Percentiles rank a stretch among this genome's conserved stretches.
phyloP scores from a whole-genome alignment of 1,140 invertebrate species.

The Metopolophium dirhodum region DNA sequence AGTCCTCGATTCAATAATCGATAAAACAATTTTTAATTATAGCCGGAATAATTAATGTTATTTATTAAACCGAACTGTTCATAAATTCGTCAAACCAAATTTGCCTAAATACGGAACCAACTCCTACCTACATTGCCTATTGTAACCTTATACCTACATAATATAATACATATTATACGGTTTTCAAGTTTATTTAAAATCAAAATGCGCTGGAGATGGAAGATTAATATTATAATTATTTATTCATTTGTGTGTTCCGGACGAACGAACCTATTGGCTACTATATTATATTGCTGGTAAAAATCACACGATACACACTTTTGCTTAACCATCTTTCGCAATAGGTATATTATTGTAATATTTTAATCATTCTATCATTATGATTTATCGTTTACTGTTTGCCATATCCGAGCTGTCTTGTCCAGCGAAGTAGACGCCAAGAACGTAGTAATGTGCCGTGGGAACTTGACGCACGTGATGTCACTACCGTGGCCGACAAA shows the following conservation, averaged over 20 bases:
- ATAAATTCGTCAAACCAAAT: not conserved
- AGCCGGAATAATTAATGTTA: no score
- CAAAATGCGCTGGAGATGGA: not conserved
- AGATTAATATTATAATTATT: not conserved
- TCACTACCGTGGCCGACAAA: slow-evolving; percentile 66
- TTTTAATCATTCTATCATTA: not conserved
- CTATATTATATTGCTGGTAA: not conserved
- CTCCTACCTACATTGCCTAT: not conserved
- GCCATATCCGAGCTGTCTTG: slow-evolving; percentile 71
- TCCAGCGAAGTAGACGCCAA: slow-evolving; percentile 71
- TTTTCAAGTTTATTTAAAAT: not conserved
- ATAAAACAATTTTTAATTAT: no score
- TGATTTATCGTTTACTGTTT: slow-evolving; percentile 65
- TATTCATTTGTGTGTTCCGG: not conserved
- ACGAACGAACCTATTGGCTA: not conserved
- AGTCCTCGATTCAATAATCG: no score
- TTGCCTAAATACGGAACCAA: not conserved
- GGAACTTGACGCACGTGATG: slow-evolving; percentile 70
- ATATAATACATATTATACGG: not conserved
- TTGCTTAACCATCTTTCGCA: not conserved
- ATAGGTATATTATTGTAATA: not conserved
- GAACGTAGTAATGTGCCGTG: slow-evolving; percentile 66
- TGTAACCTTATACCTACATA: no score
- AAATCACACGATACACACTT: not conserved
- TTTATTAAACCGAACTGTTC: not conserved